Base-by-base conservation (phyloP, 2,113 vertebrate species). In the Seriola dumerili region DNA sequence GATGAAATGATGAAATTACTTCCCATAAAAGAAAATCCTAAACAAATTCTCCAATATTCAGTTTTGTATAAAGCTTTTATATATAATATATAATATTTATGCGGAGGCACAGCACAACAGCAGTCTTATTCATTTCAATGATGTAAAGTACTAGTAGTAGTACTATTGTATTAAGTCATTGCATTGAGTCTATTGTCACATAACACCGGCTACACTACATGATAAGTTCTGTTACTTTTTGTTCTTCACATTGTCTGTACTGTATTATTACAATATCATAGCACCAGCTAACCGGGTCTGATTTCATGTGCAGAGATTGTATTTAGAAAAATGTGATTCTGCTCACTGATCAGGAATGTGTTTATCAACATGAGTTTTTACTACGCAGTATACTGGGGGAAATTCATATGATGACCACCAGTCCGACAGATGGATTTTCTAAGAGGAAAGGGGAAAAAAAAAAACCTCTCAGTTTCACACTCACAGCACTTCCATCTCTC, bases 401-500 rank as follows among this genome's bases (percentile, higher is more conserved):
- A 55, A 25, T 81, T 3, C 71, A 65, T 34, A 10, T 70, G 34
- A 85, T 85, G 85, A 82, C 71, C 72, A 77, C n/a, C n/a, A 65
- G 63, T 67, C 46, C 42, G 46, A 74, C 83, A 83, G 84, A 87
- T 81, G 72, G 85, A 71, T 84, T 87, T 79, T 81, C 57, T 86
- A 62, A 73, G 55, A 65, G 72, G 64, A 70, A 81, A 78, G 54
- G 17, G 71, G 12, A 29, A 29, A 29, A 29, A 29, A 75, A 23
- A 65, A 55, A 78, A 72, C 1, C 36, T 82, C 70, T 77, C 64
- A 67, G 32, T 84, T 89, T 92, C 88, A 78, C 79, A 83, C 85
- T 91, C 61, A 58, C 78, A 76, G 62, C 81, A 71, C 85, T 85
- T 80, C 85, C 87, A 90, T 91, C 86, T 67, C 83, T 77, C 78